Conservation (phyloP, 2,113 vertebrate genomes). For the Petaurus breviceps region DNA sequence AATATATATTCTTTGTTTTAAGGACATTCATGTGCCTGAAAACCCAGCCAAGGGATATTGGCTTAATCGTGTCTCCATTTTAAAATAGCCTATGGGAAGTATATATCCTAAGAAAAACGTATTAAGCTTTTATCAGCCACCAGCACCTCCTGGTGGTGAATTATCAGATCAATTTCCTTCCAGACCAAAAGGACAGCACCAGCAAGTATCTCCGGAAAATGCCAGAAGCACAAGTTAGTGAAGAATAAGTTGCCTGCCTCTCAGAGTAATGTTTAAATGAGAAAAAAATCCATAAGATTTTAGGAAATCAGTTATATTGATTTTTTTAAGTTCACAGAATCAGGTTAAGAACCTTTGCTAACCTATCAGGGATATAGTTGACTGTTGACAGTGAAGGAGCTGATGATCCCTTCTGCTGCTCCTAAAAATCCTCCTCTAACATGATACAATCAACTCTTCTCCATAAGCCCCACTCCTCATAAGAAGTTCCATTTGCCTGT, state of each 20-base stretch:
- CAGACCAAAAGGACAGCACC: not conserved
- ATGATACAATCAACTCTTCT: not conserved
- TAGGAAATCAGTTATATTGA: not conserved
- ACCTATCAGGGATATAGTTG: not conserved
- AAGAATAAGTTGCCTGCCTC: not conserved
- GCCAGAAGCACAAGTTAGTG: not conserved
- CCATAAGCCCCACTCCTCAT: not conserved
- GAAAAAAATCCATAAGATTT: not conserved
- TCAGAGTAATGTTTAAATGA: not conserved
- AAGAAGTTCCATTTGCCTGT: not conserved
- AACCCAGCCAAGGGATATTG: not conserved
- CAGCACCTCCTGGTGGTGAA: not conserved
- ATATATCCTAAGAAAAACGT: not conserved
- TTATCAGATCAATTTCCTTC: not conserved
- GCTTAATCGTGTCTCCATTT: not conserved
- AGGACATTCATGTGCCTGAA: not conserved
- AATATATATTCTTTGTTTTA: not conserved
- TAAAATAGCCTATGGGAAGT: not conserved
- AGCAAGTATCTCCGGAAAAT: not conserved
- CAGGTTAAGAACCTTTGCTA: not conserved
- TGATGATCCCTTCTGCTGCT: not conserved
- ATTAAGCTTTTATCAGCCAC: not conserved
- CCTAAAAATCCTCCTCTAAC: not conserved
- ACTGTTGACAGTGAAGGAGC: not conserved
- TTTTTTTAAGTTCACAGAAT: not conserved